Percentiles rank a stretch among this genome's conserved stretches.
These are phyloP conservation scores for Monodelphis domestica DNA, from an alignment of 2,797 vertebrate species.

Conservation along the genomic window DNA sequence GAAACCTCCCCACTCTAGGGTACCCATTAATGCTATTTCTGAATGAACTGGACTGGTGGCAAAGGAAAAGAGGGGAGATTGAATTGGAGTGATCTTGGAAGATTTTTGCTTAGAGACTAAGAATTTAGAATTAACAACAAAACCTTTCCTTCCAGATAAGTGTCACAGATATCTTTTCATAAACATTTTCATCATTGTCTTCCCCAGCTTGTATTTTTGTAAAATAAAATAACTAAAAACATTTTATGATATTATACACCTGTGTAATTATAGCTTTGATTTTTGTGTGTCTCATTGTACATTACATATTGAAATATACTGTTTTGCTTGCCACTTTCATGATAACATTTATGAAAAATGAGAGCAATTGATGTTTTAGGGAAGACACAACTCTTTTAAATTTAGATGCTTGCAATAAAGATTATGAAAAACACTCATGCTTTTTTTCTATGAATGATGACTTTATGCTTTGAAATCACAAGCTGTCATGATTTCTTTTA, in stretches of 20 bases:
- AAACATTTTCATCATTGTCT: background rate
- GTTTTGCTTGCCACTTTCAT: background rate
- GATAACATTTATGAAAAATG: slow-evolving; percentile 56
- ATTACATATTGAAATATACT: slow-evolving; percentile 29
- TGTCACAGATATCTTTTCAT: background rate
- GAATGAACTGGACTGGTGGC: background rate
- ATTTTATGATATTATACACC: background rate
- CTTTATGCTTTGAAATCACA: slow-evolving; percentile 71
- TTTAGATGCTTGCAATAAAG: slow-evolving; percentile 56
- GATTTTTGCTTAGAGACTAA: background rate
- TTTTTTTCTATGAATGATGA: slow-evolving; percentile 68
- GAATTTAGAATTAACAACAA: background rate
- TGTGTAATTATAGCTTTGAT: background rate
- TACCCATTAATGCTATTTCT: background rate
- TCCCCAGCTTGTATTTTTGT: background rate
- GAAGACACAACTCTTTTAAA: slow-evolving; percentile 42
- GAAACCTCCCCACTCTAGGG: background rate
- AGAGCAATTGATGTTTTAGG: slow-evolving; percentile 63
- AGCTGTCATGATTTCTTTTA: slow-evolving; percentile 73
- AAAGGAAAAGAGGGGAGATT: background rate
- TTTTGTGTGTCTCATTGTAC: background rate
- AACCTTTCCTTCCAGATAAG: background rate
- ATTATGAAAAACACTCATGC: slow-evolving; percentile 61
- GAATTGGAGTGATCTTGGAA: background rate
- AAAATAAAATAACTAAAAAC: background rate